Percentiles rank a stretch among this genome's conserved stretches.
Conservation (phyloP, 2,113 vertebrate species). For the Puma concolor region DNA sequence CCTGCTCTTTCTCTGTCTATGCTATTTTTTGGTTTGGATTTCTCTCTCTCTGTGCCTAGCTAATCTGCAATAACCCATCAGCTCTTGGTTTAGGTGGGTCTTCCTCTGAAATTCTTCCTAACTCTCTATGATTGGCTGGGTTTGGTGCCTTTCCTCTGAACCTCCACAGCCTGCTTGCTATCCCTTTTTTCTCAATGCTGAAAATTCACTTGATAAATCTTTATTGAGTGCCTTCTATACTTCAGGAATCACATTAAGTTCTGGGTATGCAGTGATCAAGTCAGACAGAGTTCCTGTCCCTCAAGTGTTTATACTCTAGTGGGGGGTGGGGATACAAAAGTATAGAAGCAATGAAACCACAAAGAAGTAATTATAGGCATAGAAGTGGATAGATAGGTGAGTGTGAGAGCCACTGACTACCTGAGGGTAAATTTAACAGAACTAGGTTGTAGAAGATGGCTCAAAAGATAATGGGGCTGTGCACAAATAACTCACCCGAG, state of each 20-base stretch:
- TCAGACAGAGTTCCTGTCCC: background rate
- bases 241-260: background rate
- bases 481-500: background rate
- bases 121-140: background rate
- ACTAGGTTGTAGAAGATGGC: background rate
- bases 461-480: background rate
- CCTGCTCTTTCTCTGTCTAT: background rate
- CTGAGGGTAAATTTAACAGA: background rate
- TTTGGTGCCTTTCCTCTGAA: background rate
- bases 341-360: background rate
- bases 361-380: background rate
- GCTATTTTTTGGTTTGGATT: background rate
- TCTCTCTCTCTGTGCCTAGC: background rate
- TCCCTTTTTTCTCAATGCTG: background rate
- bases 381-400: background rate
- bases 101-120: background rate
- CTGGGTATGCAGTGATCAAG: background rate
- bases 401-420: background rate
- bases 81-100: background rate
- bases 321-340: background rate
- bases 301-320: background rate
- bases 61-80: background rate
- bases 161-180: accelerated
- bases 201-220: background rate
- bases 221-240: background rate